A percentile compares a stretch with the other conserved stretches of the same genome.
Conservation (phyloP, 2,797 vertebrate genomes). For the Muscicapa striata region DNA sequence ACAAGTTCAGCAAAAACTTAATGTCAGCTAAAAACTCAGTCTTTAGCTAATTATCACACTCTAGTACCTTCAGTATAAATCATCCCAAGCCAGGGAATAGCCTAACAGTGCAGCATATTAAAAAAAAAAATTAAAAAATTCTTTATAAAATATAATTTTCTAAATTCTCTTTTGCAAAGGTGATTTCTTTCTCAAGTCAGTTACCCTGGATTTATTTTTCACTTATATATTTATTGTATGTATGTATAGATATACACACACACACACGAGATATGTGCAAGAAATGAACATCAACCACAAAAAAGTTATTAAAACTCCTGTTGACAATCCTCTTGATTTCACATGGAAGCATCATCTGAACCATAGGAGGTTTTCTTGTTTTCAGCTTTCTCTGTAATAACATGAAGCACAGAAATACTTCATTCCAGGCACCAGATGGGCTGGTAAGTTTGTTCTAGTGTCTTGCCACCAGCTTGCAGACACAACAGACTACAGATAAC, state of each 20-base stretch:
- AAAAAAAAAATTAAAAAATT: not conserved
- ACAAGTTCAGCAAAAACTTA: not conserved
- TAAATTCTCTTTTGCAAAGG: not conserved
- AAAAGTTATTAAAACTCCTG: not conserved
- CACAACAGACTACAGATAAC: conserved; percentile 52
- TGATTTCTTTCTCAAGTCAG: not conserved
- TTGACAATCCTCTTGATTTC: not conserved
- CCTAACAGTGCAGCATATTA: not conserved
- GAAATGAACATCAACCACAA: not conserved
- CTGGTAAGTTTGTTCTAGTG: conserved; percentile 55
- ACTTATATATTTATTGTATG: not conserved
- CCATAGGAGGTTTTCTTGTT: not conserved
- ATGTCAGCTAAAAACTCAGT: not conserved
- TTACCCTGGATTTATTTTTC: not conserved
- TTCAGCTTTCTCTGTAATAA: not conserved
- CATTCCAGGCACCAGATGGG: conserved; percentile 53
- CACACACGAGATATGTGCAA: not conserved
- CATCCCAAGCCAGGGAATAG: not conserved
- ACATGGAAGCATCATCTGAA: not conserved
- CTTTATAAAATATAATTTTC: not conserved
- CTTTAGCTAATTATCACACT: not conserved
- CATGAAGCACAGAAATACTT: not conserved
- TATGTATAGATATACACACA: not conserved
- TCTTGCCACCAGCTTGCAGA: conserved; percentile 55
- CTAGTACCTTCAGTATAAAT: not conserved